These are phyloP conservation scores for Triplophysa rosa DNA, from an alignment of 2,113 vertebrate genomes.

Conservation along the genomic window DNA sequence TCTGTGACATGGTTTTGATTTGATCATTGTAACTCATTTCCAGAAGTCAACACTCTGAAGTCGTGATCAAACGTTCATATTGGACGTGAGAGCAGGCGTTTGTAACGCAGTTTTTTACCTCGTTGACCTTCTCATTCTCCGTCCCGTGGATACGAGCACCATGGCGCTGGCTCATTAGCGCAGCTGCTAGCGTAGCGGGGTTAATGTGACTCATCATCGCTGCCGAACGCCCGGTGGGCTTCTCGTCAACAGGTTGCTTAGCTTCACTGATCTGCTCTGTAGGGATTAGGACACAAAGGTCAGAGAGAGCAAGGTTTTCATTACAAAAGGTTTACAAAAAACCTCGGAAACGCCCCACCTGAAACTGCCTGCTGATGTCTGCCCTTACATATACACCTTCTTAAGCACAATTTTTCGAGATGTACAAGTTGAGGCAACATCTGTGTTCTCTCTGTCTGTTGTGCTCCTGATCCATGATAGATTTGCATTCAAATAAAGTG, in stretches of 20 bases:
- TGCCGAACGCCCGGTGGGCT: constrained; percentile 50
- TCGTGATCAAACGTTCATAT: neutral
- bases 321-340: constrained; percentile 39
- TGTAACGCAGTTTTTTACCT: constrained; percentile 4
- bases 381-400: neutral
- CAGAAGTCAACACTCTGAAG: neutral
- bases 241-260: constrained; percentile 52
- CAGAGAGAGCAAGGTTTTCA: constrained; percentile 32
- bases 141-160: constrained; percentile 46
- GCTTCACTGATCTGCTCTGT: constrained; percentile 44
- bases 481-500: neutral
- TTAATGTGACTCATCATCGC: constrained; percentile 39
- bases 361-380: neutral
- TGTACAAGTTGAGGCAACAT: neutral
- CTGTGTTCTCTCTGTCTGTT: neutral
- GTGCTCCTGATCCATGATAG: neutral
- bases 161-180: constrained; percentile 57
- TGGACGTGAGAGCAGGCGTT: neutral
- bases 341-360: neutral
- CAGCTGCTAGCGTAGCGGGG: constrained; percentile 31
- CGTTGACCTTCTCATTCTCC: constrained; percentile 53
- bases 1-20: no score
- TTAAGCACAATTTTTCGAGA: no score
- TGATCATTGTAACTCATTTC: no score
- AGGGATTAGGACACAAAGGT: constrained; percentile 50